Evolutionary conservation across 2,113 vertebrate genomes (phyloP).

Genomic region (Sylvia atricapilla): DNA sequence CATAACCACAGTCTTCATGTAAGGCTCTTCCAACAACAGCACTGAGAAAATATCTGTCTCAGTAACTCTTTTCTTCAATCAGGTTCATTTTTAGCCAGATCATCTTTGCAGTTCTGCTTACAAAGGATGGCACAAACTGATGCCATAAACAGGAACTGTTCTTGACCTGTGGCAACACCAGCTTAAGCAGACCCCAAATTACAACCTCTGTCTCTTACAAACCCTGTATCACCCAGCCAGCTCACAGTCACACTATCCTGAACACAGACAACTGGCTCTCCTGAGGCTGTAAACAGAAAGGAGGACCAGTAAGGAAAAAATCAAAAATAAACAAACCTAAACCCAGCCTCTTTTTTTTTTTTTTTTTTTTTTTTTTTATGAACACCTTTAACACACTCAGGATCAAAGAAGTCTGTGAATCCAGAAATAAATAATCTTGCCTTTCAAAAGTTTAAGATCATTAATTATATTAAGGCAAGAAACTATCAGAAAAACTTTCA

Average conservation of each 20-base stretch:
- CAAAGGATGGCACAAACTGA: background rate
- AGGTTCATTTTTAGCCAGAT: background rate
- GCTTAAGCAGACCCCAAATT: background rate
- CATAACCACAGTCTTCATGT: background rate
- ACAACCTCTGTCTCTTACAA: background rate
- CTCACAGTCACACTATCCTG: background rate
- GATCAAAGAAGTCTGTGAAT: background rate
- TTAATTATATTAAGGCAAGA: background rate
- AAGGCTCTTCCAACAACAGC: background rate
- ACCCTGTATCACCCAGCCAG: background rate
- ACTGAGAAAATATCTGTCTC: background rate
- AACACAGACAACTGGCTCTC: rapidly evolving
- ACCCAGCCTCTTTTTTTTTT: background rate
- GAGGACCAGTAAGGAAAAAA: background rate
- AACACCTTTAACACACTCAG: background rate
- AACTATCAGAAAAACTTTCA: background rate
- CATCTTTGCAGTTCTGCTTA: background rate
- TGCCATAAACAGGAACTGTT: background rate
- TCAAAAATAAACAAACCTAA: rapidly evolving
- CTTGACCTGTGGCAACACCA: background rate
- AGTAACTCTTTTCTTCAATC: background rate
- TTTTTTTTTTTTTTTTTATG: no score
- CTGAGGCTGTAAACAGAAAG: background rate
- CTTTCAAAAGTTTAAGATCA: background rate
- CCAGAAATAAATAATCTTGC: background rate